Evolutionary conservation across 2,888 invertebrate species (phyloP).

Genomic region (Brachypalpus laphriformis): DNA sequence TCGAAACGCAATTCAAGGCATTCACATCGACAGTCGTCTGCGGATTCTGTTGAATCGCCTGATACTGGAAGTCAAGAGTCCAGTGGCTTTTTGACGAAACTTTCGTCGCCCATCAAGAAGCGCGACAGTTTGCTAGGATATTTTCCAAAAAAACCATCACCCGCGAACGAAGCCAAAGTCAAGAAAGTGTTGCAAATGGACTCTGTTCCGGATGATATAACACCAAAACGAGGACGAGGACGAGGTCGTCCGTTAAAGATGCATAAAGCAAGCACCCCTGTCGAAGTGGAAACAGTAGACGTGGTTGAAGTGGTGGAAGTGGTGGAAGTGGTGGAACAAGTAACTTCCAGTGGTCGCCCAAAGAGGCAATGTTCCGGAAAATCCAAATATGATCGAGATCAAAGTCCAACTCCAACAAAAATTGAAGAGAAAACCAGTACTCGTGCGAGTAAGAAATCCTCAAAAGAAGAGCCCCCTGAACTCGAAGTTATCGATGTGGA

Average conservation of each 20-base stretch:
- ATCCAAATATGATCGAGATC: conserved; percentile 80
- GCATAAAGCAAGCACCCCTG: not conserved
- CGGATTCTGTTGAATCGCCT: conserved; percentile 65
- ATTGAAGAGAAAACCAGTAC: conserved; percentile 33
- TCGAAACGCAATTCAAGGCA: conserved; percentile 75
- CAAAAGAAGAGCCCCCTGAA: conserved; percentile 15
- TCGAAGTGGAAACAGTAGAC: not conserved
- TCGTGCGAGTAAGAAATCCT: conserved; percentile 30
- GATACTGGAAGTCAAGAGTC: conserved; percentile 67
- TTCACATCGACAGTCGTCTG: conserved; percentile 75
- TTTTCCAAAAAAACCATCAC: conserved; percentile 83
- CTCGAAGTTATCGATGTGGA: conserved; percentile 79
- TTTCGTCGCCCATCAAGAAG: conserved; percentile 85
- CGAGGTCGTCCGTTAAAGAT: conserved; percentile 31
- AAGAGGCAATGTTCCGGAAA: conserved; percentile 80
- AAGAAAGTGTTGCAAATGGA: conserved; percentile 4
- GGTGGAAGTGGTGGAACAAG: conserved; percentile 56
- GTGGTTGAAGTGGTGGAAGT: too few relatives aligned
- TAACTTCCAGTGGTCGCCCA: conserved; percentile 77
- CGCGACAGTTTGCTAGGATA: conserved; percentile 86
- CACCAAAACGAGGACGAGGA: conserved; percentile 44
- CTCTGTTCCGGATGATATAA: conserved; percentile 9
- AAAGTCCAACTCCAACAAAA: conserved; percentile 77
- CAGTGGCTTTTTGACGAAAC: conserved; percentile 84
- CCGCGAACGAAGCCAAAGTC: conserved; percentile 50